Base-by-base conservation (phyloP, 2,113 vertebrate genomes). In the Bufo bufo region DNA sequence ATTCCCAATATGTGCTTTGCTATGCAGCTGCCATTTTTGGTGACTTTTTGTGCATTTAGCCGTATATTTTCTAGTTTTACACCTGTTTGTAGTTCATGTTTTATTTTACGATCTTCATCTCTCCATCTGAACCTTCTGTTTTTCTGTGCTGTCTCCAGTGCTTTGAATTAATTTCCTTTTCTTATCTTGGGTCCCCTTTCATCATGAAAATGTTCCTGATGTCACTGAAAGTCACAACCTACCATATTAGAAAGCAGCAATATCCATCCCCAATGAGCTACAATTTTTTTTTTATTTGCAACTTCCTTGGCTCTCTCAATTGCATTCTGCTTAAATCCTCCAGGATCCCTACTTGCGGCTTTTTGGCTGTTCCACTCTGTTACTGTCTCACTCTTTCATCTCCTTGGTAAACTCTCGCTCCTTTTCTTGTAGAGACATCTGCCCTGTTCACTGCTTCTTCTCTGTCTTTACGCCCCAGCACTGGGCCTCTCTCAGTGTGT, bases 381-480 rank as follows among this genome's bases (percentile, higher is more conserved):
- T 90, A 90, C 93, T 96, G 90, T 94, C 92, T 95, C 86, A 93
- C 91, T 93, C 92, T 92, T 91, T 92, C 93, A 90, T 93, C 92
- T 94, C 93, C 94, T 91, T 94, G 94, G 95, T 93, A 96, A 95
- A 96, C 90, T 96, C 94, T 96, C 92, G 93, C 92, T 95, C 94
- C 93, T 95, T 95, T 93, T 96, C 94, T 97, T 97, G 94, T 98
- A 99, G 98, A 97, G 96, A 97, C 96, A 97, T 97, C 95, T 98
- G 97, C 96, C 97, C 98, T 95, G 97, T 99, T 95, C 97, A 98
- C 96, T 98, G 95, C 97, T 98, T 99, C 97, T 97, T 99, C 96
- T 99, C 97, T 98, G 97, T 99, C 96, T 98, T 99, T 96, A 97
- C 97, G 95, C 96, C 98, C 97, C 97, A 97, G 90, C 97, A 99